Base-by-base conservation (phyloP, 2,888 invertebrate genomes). In the Melanotus villosus region DNA sequence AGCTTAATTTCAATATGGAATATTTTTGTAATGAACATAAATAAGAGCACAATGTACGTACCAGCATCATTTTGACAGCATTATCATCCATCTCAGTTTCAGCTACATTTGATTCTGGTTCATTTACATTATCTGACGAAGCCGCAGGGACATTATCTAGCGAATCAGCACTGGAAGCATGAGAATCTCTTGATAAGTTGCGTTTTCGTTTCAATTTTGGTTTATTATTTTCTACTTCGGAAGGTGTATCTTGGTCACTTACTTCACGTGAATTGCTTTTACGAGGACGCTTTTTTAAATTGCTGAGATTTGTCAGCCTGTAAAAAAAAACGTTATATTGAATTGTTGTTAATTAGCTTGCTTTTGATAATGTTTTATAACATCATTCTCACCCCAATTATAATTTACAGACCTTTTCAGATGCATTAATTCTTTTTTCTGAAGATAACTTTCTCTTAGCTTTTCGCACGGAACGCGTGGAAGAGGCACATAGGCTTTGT, bases 401-500 rank as follows among this genome's bases (percentile, higher is more conserved):
- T 23, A 23, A 3, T 41, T 50, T 26, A 73, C 69, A 57, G 36
- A 76, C 76, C 75, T 75, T 52, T 71, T 52, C 26, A 75, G 47
- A 72, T 79, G 75, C 47, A 74, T 71, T 18, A 77, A 63, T 57
- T 80, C 77, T 32, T 78, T 74, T 60, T 77, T 76, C 58, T 73
- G 75, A 45, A 76, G 65, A 75, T 80, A 82, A 63, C 76, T 67
- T n/a, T 77, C 75, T 58, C 79, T 80, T 66, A 83, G 65, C 67
- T 79, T 75, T 52, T 80, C 78, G 67, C 79, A 76, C 21, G 77
- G 74, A 41, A 80, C 73, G 68, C 74, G 75, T 21, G 80, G 77
- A 65, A 83, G 72, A 14, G 76, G 75, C 26, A 83, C 77, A 60
- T 76, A 78, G 59, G 79, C 75, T 70, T 78, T 65, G 3, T 59